Conservation (phyloP, 2,888 invertebrate species). For the Rhagophthalmus giganteus region DNA sequence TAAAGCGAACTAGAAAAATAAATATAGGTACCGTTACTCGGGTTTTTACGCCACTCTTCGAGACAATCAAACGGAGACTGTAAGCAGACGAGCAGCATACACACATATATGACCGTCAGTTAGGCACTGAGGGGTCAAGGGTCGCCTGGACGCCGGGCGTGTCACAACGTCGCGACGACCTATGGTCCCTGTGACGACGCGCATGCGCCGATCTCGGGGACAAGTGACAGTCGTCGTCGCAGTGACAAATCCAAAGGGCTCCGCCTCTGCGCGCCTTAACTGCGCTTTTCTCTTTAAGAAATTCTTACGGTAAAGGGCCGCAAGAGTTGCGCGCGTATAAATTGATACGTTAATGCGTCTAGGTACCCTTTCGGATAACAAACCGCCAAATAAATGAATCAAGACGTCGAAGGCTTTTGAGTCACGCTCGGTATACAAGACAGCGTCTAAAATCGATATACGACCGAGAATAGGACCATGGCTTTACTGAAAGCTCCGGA, state of each 20-base stretch:
- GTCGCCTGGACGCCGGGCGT: constrained; percentile 55
- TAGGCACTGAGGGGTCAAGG: constrained; percentile 55
- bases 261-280: constrained; percentile 47
- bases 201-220: constrained; percentile 52
- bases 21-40: too few species aligned
- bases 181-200: constrained; percentile 52
- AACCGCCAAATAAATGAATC: constrained; percentile 19
- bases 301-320: neutral
- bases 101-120: constrained; percentile 44
- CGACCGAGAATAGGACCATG: constrained; percentile 16
- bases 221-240: constrained; percentile 54
- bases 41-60: constrained; percentile 18
- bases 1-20: constrained; percentile 2
- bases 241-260: constrained; percentile 53
- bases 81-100: constrained; percentile 32
- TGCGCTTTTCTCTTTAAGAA: constrained; percentile 33
- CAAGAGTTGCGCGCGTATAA: neutral
- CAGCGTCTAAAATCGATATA: constrained; percentile 23
- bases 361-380: constrained; percentile 2
- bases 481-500: constrained; percentile 15
- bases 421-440: constrained; percentile 22
- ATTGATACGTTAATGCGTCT: neutral
- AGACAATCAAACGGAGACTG: constrained; percentile 15
- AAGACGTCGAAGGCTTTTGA: constrained; percentile 19
- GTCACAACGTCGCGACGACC: constrained; percentile 55